phyloP scores from a whole-genome alignment of 2,888 invertebrate species.

The Podabrus alpinus region DNA sequence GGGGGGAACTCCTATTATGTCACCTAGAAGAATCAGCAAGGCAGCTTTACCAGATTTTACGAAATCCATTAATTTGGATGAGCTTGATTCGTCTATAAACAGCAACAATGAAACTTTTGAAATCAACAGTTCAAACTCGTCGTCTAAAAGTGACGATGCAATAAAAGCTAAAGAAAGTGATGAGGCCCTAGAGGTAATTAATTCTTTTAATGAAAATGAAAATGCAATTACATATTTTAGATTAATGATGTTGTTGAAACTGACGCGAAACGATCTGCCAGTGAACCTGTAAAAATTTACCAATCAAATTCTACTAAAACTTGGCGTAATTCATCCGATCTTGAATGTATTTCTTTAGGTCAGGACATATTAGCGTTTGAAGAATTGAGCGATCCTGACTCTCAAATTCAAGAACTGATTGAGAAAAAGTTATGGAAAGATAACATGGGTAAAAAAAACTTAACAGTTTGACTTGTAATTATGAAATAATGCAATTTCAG shows the following conservation, averaged over 20 bases:
- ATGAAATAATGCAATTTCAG: constrained; percentile 7
- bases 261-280: constrained; percentile 34
- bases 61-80: neutral
- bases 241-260: constrained; percentile 27
- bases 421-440: constrained; percentile 39
- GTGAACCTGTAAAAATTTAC: constrained; percentile 58
- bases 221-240: neutral
- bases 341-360: constrained; percentile 65
- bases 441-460: constrained; percentile 15
- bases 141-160: neutral
- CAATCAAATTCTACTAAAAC: constrained; percentile 56
- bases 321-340: constrained; percentile 65
- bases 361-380: constrained; percentile 63
- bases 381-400: constrained; percentile 51
- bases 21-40: constrained; percentile 10
- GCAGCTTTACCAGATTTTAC: neutral
- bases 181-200: neutral
- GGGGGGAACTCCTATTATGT: constrained; percentile 25
- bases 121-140: neutral
- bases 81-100: neutral
- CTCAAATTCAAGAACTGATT: constrained; percentile 36
- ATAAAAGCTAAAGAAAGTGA: neutral
- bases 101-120: neutral
- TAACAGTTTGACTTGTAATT: neutral
- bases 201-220: neutral